phyloP scores from a whole-genome alignment of 1,140 invertebrate genomes.

The Scaptodrosophila lebanonensis region DNA sequence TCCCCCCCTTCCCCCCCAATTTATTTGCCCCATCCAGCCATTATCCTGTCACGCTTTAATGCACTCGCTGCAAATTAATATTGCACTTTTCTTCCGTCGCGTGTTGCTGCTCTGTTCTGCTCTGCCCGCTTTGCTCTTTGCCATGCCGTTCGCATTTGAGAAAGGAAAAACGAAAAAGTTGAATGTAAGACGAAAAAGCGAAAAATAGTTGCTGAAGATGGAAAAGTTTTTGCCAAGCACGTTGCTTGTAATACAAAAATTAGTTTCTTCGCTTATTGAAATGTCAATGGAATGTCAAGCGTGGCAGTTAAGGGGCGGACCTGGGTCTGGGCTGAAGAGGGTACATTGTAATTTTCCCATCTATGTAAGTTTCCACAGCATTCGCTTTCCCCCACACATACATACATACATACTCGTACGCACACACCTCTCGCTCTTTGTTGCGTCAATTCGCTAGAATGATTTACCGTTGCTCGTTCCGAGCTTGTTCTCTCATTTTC shows the following conservation, averaged over 20 bases:
- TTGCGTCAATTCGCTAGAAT: constrained; percentile 70
- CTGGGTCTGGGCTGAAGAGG: not conserved
- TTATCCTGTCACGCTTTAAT: constrained; percentile 42
- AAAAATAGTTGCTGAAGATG: constrained; percentile 20
- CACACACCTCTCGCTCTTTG: constrained; percentile 1
- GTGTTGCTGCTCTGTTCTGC: not conserved
- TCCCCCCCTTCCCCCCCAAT: constrained; percentile 1
- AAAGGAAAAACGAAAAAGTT: constrained; percentile 20
- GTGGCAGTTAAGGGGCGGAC: not conserved
- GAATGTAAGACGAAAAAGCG: constrained; percentile 36
- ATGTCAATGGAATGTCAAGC: constrained; percentile 66
- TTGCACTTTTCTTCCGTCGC: constrained; percentile 50
- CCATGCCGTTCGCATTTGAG: not conserved
- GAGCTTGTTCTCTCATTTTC: constrained; percentile 10
- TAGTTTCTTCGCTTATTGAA: constrained; percentile 75
- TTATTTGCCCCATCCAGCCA: constrained; percentile 1
- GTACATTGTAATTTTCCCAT: constrained; percentile 65
- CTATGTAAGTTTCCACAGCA: constrained; percentile 30
- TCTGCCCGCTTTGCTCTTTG: not conserved
- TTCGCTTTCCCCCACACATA: constrained; percentile 11
- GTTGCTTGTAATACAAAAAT: constrained; percentile 55
- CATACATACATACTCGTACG: constrained; percentile 1
- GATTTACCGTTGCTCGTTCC: constrained; percentile 56
- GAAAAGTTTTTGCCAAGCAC: constrained; percentile 52
- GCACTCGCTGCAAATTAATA: constrained; percentile 74